These are phyloP conservation scores for Pheosia gnoma DNA, from an alignment of 2,888 invertebrate species.

Conservation along the genomic window DNA sequence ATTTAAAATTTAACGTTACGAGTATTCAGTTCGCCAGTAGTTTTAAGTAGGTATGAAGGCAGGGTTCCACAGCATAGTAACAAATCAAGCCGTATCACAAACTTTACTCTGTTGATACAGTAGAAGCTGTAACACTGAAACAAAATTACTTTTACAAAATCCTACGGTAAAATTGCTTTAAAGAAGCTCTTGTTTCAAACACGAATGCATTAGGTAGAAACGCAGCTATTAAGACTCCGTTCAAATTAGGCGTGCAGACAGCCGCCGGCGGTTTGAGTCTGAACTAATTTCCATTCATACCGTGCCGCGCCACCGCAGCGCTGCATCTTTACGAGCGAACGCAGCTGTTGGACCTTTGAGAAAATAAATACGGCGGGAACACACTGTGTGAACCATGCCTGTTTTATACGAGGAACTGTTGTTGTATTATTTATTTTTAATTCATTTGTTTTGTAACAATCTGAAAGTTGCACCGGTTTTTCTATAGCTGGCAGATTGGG, in stretches of 20 bases:
- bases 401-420: constrained; percentile 2
- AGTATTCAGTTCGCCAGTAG: no score
- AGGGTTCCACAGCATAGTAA: no score
- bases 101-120: no score
- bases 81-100: no score
- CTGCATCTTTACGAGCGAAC: constrained; percentile 41
- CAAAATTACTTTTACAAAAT: background rate
- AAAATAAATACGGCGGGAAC: constrained; percentile 35
- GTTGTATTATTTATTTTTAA: no score
- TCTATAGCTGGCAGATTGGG: no score
- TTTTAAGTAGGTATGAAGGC: no score
- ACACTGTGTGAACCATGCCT: constrained; percentile 16
- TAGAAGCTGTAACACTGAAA: background rate
- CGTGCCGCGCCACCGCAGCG: constrained; percentile 28
- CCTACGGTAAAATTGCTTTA: constrained; percentile 7
- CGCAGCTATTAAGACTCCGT: constrained; percentile 30
- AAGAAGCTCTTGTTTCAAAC: constrained; percentile 17
- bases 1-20: background rate
- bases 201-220: constrained; percentile 27
- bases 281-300: constrained; percentile 41
- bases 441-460: no score
- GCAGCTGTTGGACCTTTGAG: constrained; percentile 28
- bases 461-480: no score
- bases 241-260: constrained; percentile 36
- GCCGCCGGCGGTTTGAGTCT: constrained; percentile 14